Evolutionary conservation across 2,113 vertebrate species (phyloP), one percentile per base, ranked within the genome.

Genomic region (Oncorhynchus gorbuscha): DNA sequence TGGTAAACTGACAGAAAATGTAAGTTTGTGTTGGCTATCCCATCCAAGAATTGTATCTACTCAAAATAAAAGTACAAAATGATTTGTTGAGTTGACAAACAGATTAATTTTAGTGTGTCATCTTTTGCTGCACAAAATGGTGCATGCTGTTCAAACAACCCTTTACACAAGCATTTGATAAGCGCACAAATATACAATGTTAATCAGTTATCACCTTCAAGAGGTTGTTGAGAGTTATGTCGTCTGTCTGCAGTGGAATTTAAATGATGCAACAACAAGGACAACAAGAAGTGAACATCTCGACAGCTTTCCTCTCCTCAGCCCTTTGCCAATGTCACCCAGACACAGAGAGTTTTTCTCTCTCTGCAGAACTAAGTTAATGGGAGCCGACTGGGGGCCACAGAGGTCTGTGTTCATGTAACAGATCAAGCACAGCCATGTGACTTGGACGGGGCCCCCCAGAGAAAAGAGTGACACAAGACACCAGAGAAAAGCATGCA

Each of bases 381-480:
- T 89, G 77, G 67, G 78, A 89, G 85, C 73, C 62, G 90, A 91
- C 90, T 88, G 75, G 78, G 83, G 89, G 89, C 86, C 81, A 81
- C 74, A 73, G 81, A 89, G 86, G 89, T 87, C 84, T 77, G 76
- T 24, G 79, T 89, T 94, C 93, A 93, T 82, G 84, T 93, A 93
- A 94, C 81, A 88, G 85, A 89, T 88, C 85, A 84, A 91, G 81
- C 83, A 75, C 74, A 68, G 83, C 80, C 84, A 91, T 88, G 92
- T 92, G 93, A 92, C 88, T 86, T 77, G 30, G 65, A 79, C 76
- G 75, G 78, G 74, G 82, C 79, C 75, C 76, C 76, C 67, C 14
- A 67, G 84, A 89, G 85, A 85, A 86, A 89, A 86, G 82, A 89
- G 80, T 87, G 89, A 91, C 88, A 91, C 83, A 91, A 91, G 86